phyloP scores from a whole-genome alignment of 2,797 vertebrate species.

The Macrochelys suwanniensis region DNA sequence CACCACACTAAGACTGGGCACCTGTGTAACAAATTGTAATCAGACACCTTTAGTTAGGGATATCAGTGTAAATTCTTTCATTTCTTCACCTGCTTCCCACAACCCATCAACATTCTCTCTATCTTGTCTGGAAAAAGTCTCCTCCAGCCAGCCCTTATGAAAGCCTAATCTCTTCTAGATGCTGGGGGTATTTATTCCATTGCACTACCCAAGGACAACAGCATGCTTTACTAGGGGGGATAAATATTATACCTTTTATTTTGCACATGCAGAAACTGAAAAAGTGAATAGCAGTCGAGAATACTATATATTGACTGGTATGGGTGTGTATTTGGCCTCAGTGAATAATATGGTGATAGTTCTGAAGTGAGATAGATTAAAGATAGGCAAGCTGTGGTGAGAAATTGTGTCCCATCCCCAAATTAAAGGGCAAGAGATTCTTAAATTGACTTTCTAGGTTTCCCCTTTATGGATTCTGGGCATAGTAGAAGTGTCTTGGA shows the following conservation, averaged over 20 bases:
- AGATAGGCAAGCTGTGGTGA: neutral
- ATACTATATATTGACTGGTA: neutral
- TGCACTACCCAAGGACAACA: neutral
- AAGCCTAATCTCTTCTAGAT: neutral
- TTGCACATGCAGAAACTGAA: neutral
- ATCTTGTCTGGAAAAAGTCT: neutral
- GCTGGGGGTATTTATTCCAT: neutral
- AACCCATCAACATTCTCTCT: neutral
- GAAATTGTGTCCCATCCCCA: neutral
- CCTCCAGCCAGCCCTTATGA: neutral
- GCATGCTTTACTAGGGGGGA: neutral
- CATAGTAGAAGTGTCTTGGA: neutral
- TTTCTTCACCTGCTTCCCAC: neutral
- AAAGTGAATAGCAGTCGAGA: neutral
- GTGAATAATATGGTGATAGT: neutral
- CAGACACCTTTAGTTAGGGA: neutral
- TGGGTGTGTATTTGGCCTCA: neutral
- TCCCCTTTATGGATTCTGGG: accelerated
- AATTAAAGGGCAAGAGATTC: neutral
- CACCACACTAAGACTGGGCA: neutral
- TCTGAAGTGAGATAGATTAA: neutral
- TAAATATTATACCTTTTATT: neutral
- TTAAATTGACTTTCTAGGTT: neutral
- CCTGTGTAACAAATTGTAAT: neutral
- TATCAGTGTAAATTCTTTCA: neutral